phyloP scores from a whole-genome alignment of 53 echinoderm and acorn worm genomes.

The Glandiceps talaboti region DNA sequence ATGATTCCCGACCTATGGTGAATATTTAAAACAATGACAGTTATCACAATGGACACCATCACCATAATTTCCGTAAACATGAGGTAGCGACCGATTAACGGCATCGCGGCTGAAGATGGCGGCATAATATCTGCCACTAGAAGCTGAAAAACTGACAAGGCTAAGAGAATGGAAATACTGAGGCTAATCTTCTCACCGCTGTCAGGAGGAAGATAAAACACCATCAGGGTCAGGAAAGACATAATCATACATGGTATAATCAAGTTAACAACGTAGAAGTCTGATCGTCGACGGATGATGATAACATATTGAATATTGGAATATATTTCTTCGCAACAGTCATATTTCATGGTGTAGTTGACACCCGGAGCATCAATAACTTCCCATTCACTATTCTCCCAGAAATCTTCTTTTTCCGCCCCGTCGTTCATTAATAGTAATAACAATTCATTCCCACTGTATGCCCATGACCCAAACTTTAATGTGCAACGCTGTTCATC shows the following conservation, averaged over 20 bases:
- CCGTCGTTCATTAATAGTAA: not conserved
- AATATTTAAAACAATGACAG: not conserved
- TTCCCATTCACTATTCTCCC: not conserved
- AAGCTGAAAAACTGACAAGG: not conserved
- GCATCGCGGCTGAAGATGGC: not conserved
- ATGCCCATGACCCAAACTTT: not conserved
- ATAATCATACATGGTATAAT: not conserved
- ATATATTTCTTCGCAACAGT: not conserved
- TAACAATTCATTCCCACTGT: not conserved
- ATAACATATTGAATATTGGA: not conserved
- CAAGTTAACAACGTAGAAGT: not conserved
- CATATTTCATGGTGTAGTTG: not conserved
- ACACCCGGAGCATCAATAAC: not conserved
- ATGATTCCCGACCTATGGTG: not conserved
- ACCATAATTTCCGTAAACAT: not conserved
- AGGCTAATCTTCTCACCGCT: not conserved
- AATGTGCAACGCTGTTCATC: not conserved
- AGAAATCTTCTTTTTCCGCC: not conserved
- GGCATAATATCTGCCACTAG: not conserved
- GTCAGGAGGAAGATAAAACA: not conserved
- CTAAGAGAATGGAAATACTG: not conserved
- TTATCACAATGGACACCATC: not conserved
- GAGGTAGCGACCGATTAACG: not conserved
- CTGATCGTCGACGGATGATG: not conserved
- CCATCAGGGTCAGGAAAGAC: not conserved